Base-by-base conservation (phyloP, 2,113 vertebrate genomes). In the Coreoperca whiteheadi region DNA sequence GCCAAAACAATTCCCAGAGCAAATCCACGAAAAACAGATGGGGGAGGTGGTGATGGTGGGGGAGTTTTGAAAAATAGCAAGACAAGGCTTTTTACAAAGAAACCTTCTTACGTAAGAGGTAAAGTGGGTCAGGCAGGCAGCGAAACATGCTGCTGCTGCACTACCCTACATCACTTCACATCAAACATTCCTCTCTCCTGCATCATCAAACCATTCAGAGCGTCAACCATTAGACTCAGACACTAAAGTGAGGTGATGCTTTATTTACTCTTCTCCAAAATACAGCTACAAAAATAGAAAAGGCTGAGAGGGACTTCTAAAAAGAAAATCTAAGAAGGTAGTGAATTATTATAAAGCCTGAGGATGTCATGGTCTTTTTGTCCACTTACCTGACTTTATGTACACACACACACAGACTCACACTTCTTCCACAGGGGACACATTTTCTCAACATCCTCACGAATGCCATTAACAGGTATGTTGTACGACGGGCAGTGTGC, bases 71-170 rank as follows among this genome's bases (percentile, higher is more conserved):
- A 85, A 86, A 88, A 88, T 48, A 79, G 73, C 75, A 83, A 86
- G 76, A 88, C 77, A 87, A 73, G 67, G 28, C 16, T 84, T 86
- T 86, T 85, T 64, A 84, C 67, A 89, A 89, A 89, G 50, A 79
- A 84, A 59, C 79, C 76, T 54, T 88, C 74, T 92, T 90, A 91
- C 30, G n/a, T 90, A 91, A 92, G 91, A 82, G 32, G 61, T 60
- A 88, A 92, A 93, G 80, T 93, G 80, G 91, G 89, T 91, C 90
- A 93, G 67, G 46, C 64, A 66, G 60, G 89, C 77, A 83, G 79
- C 15, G 20, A 81, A 82, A 85, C 78, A 87, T 68, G 83, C 89
- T 90, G 80, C 87, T 79, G 81, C 67, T 69, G 65, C 79, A 76
- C 54, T 72, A 74, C 32, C 50, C 73, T 43, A 85, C 87, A 84